Base-by-base conservation (phyloP, 92 coral and sea anemone species). In the Palythoa grandiflora region DNA sequence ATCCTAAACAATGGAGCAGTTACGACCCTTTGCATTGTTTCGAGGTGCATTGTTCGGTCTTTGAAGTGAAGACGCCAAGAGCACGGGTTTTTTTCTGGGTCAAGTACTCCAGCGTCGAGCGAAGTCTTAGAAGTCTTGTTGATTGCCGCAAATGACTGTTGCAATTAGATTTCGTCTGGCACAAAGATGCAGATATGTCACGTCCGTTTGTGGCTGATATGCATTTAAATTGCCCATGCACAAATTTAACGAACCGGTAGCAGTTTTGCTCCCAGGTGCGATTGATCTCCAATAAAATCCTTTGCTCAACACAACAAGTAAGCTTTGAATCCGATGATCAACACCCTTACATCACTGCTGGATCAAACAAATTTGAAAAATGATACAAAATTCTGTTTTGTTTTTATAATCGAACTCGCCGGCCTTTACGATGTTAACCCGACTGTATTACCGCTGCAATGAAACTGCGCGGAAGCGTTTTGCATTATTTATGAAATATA, bases 401-500 rank as follows among this genome's bases (percentile, higher is more conserved):
- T 15, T 44, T 44, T 16, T 4, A 66, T 9, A 17, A 52, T 9
- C 44, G 6, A 19, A 15, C 39, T 65, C 15, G 50, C 83, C 21
- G 38, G 9, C 38, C 3, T 36, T 6, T 81, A 39, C 39, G 75
- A 81, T 51, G 75, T 71, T 65, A 50, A 38, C 21, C 61, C 86
- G 3, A 19, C 75, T 53, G 86, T 21, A 81, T 52, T 55, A 71
- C 87, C 87, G 84, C 54, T 65, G 90, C 76, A 57, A 71, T 63
- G 76, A 65, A 59, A 80, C 72, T 65, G 68, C 79, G 83, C 76
- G 84, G 81, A 65, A 83, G 78, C 88, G 40, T 55, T 78, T 89
- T 95, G 98, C 94, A 95, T 95, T 93, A 95, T 95, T 93, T 91
- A 95, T 95, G 98, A 93, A 93, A 95, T 78, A 44, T 61, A 91